A percentile compares a stretch with the other conserved stretches of the same genome.
Evolutionary conservation across 2,113 vertebrate species (phyloP).

Genomic region (Helogale parvula): DNA sequence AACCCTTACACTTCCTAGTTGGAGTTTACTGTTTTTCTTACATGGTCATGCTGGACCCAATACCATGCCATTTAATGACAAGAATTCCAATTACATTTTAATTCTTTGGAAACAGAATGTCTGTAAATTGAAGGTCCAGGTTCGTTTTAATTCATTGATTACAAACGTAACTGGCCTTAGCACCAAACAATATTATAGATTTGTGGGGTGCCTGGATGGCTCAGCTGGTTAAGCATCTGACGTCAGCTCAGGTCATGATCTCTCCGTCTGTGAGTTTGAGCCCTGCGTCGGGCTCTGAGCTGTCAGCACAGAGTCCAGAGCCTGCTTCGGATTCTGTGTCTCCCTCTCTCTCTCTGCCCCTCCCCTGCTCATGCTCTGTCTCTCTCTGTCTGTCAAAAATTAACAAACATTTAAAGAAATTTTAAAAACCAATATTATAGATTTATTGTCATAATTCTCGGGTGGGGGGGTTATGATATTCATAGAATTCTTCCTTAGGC

Average conservation of each 20-base stretch:
- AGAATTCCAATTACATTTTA: neutral
- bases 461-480: neutral
- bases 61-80: neutral
- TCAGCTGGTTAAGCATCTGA: no score
- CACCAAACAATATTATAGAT: no score
- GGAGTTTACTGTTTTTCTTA: neutral
- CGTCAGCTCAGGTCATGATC: no score
- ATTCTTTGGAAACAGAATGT: neutral
- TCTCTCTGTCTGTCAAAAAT: no score
- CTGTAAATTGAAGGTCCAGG: neutral
- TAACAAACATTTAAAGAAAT: no score
- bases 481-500: neutral
- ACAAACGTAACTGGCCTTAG: slow-evolving; percentile 10
- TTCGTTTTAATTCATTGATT: slow-evolving; percentile 39
- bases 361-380: no score
- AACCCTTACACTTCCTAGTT: neutral
- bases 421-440: neutral
- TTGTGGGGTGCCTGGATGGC: no score
- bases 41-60: neutral
- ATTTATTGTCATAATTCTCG: neutral
- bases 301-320: no score
- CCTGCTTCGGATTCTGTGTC: no score
- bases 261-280: no score
- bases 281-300: no score
- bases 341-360: no score